Percentiles rank a stretch among this genome's conserved stretches.
These are phyloP conservation scores for Zenarchopterus dispar DNA, from an alignment of 2,797 vertebrate genomes.

Conservation along the genomic window DNA sequence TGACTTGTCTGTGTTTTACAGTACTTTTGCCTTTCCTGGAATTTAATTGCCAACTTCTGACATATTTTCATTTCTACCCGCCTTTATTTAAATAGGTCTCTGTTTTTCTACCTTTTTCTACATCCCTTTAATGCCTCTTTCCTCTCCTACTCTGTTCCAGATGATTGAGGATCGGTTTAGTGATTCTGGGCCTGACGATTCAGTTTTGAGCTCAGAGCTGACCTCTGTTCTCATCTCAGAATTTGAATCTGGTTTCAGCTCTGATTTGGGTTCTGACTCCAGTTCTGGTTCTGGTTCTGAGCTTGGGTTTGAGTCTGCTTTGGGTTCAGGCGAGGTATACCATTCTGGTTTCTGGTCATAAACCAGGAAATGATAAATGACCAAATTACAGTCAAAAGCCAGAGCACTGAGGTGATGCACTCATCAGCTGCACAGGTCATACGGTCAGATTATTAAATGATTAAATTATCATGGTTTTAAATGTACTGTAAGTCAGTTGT, in stretches of 20 bases:
- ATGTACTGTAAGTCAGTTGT: background rate
- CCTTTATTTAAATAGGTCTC: background rate
- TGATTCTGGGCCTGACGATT: constrained; percentile 71
- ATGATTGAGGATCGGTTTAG: constrained; percentile 80
- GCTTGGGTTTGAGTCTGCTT: constrained; percentile 59
- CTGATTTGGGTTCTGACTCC: constrained; percentile 52
- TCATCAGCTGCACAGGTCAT: background rate
- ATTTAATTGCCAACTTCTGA: too few relatives aligned
- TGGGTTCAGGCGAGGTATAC: constrained; percentile 75
- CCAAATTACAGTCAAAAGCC: constrained; percentile 49
- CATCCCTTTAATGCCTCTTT: constrained; percentile 4
- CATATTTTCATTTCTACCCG: background rate
- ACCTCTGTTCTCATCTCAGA: constrained; percentile 45
- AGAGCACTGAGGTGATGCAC: constrained; percentile 32
- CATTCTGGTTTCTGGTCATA: constrained; percentile 49
- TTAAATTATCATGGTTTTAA: background rate
- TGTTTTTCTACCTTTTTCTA: background rate
- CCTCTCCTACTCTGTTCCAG: constrained; percentile 63
- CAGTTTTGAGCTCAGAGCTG: constrained; percentile 60
- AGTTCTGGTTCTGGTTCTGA: constrained; percentile 61
- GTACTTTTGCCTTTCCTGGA: background rate
- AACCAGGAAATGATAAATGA: constrained; percentile 56
- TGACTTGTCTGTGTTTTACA: background rate
- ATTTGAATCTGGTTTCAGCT: constrained; percentile 56
- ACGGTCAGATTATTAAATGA: too few relatives aligned